Conservation (phyloP, 2,888 invertebrate species). For the Cephus spinipes region DNA sequence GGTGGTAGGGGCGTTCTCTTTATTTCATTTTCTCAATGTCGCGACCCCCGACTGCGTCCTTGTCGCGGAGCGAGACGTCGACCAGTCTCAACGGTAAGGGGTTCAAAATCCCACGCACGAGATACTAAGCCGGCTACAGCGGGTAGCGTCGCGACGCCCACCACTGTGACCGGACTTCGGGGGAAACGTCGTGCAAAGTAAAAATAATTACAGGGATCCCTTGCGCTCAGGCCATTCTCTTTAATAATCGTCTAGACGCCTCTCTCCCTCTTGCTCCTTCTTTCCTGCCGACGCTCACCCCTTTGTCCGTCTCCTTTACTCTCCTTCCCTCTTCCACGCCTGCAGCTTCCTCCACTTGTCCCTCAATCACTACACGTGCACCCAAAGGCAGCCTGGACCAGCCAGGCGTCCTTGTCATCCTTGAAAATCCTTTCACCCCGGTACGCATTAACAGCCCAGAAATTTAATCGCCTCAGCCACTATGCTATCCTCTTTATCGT, state of each 20-base stretch:
- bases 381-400: background rate
- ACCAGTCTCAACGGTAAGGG: background rate
- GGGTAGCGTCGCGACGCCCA: background rate
- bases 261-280: background rate
- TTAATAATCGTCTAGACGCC: constrained; percentile 45
- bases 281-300: background rate
- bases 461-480: constrained; percentile 46
- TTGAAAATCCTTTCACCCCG: background rate
- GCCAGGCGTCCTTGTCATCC: background rate
- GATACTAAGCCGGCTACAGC: background rate
- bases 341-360: background rate
- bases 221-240: constrained; percentile 25
- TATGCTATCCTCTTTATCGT: constrained; percentile 10
- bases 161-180: background rate
- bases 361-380: background rate
- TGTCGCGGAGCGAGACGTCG: background rate
- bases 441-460: constrained; percentile 12
- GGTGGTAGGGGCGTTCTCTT: background rate
- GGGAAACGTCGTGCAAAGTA: constrained; percentile 22
- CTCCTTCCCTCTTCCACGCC: background rate
- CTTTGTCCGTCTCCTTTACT: background rate
- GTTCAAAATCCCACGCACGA: constrained; percentile 6
- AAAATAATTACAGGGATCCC: constrained; percentile 32
- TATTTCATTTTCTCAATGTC: background rate
- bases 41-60: background rate